These are phyloP conservation scores for Porites australiensis DNA, from an alignment of 64 coral and sea anemone species.

Conservation along the genomic window DNA sequence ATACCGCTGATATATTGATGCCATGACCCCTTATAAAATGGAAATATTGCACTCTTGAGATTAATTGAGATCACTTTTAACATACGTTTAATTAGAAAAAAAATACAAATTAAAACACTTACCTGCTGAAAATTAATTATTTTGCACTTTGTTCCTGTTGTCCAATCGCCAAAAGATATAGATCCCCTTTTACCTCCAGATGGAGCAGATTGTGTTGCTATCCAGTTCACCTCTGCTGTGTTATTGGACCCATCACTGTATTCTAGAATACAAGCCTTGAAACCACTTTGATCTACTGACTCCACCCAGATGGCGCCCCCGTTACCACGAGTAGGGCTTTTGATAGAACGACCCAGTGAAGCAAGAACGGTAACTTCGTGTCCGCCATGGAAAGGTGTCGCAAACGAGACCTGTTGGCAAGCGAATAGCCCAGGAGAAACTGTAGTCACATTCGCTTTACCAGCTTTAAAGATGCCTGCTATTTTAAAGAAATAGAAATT, in stretches of 20 bases:
- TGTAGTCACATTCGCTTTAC: slow-evolving; percentile 35
- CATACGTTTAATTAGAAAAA: too few species aligned
- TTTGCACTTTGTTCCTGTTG: slow-evolving; percentile 48
- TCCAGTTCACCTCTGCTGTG: slow-evolving; percentile 49
- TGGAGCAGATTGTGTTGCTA: slow-evolving; percentile 32
- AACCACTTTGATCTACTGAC: slow-evolving; percentile 15
- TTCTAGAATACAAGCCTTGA: slow-evolving; percentile 48
- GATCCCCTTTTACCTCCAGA: background rate
- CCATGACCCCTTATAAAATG: too few species aligned
- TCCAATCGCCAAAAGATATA: slow-evolving; percentile 21
- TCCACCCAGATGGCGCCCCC: slow-evolving; percentile 58
- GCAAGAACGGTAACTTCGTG: slow-evolving; percentile 31
- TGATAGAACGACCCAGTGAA: slow-evolving; percentile 8
- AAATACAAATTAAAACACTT: background rate
- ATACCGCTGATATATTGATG: too few species aligned
- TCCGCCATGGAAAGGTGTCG: slow-evolving; percentile 5
- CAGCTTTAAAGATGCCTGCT: slow-evolving; percentile 39
- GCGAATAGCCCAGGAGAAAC: slow-evolving; percentile 31
- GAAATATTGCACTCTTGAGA: background rate
- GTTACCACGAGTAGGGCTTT: slow-evolving; percentile 8
- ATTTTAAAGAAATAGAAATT: background rate
- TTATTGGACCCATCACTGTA: slow-evolving; percentile 13
- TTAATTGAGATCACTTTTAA: too few species aligned
- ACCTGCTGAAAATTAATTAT: slow-evolving; percentile 41
- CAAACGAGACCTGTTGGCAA: slow-evolving; percentile 50